Percentiles rank a stretch among this genome's conserved stretches.
These are phyloP conservation scores for Conus betulinus DNA, from an alignment of 1,140 invertebrate genomes.

Conservation along the genomic window DNA sequence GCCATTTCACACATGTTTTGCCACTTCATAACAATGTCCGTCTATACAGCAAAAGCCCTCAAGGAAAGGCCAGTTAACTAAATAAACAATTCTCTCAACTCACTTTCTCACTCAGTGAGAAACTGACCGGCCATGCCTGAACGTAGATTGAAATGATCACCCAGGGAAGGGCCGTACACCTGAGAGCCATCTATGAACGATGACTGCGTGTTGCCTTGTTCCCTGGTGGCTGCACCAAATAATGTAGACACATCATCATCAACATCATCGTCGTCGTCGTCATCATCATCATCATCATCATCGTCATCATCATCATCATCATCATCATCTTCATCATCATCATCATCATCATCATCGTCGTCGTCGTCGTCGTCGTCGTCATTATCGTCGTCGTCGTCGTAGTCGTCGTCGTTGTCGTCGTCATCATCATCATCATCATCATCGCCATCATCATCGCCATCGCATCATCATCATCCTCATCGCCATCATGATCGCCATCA, in stretches of 20 bases:
- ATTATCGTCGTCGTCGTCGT: conserved; percentile 2
- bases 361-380: conserved; percentile 12
- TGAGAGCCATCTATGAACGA: conserved; percentile 96
- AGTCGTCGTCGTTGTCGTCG: background rate
- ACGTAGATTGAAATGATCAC: conserved; percentile 78
- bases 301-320: conserved; percentile 32
- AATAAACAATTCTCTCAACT: no score
- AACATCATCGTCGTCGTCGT: no score
- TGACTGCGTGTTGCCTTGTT: conserved; percentile 97
- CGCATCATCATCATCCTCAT: conserved; percentile 14
- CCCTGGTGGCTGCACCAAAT: conserved; percentile 79
- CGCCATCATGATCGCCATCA: background rate
- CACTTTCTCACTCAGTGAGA: no score
- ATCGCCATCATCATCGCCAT: conserved; percentile 2
- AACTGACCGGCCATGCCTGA: background rate
- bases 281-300: conserved; percentile 17
- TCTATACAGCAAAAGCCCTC: no score
- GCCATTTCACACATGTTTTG: no score
- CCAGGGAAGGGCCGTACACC: conserved; percentile 92
- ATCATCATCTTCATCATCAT: conserved; percentile 29
- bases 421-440: conserved; percentile 21
- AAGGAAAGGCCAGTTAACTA: no score
- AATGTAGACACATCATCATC: background rate
- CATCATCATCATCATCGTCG: conserved; percentile 15
- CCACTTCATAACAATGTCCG: no score